Conservation (phyloP, 2,797 vertebrate genomes). For the Calcarius lapponicus region DNA sequence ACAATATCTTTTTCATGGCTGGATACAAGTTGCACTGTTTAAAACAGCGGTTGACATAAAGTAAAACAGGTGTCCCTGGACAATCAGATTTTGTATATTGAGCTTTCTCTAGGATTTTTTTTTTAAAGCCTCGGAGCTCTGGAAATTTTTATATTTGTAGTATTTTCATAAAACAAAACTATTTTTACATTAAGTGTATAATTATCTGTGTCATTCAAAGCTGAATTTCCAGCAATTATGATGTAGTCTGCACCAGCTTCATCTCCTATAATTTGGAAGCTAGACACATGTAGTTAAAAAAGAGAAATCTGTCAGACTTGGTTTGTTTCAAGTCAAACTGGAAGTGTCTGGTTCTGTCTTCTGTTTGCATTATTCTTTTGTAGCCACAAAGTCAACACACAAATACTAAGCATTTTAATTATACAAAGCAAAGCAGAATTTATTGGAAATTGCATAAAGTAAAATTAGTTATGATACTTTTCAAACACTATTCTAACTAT, state of each 20-base stretch:
- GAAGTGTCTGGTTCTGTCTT: not conserved
- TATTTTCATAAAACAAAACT: not conserved
- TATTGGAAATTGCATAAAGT: not conserved
- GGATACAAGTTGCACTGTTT: not conserved
- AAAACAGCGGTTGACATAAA: not conserved
- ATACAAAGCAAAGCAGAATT: not conserved
- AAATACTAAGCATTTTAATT: not conserved
- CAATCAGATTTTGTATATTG: not conserved
- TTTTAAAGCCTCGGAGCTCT: not conserved
- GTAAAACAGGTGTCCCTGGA: not conserved
- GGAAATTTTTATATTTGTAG: not conserved
- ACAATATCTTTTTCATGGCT: not conserved
- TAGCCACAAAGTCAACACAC: not conserved
- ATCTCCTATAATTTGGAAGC: not conserved
- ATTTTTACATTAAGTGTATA: fast-evolving
- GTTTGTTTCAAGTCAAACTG: not conserved
- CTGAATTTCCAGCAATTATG: not conserved
- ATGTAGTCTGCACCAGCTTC: not conserved
- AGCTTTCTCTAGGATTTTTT: not conserved
- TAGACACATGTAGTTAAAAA: not conserved
- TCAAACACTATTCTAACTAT: not conserved
- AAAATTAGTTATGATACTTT: not conserved
- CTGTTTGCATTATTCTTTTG: not conserved
- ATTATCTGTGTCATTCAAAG: not conserved
- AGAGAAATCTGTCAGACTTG: not conserved